A percentile compares a stretch with the other conserved stretches of the same genome.
Conservation (phyloP, 2,888 invertebrate species). For the Caenorhabditis sp. region DNA sequence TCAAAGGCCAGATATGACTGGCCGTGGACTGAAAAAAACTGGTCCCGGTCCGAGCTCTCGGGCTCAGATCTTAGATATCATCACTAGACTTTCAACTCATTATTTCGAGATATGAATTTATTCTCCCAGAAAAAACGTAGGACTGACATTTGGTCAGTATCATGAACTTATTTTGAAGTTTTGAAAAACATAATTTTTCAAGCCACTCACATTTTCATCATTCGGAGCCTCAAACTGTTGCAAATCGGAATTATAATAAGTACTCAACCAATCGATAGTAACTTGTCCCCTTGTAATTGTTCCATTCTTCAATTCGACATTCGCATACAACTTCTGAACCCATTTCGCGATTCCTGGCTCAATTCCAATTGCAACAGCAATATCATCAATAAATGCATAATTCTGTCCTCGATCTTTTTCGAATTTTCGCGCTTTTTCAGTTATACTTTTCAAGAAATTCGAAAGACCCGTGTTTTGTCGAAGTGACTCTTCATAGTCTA, state of each 20-base stretch:
- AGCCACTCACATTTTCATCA: conserved; percentile 17
- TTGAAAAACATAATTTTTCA: too few species aligned
- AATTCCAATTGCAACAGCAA: conserved; percentile 70
- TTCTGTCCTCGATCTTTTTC: conserved; percentile 10
- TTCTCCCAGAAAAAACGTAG: too few species aligned
- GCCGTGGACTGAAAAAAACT: too few species aligned
- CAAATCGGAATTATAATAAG: conserved; percentile 14
- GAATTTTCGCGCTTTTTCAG: conserved; percentile 14
- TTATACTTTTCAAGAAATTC: conserved; percentile 39
- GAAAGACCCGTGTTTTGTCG: conserved; percentile 36
- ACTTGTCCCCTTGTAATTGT: conserved; percentile 40
- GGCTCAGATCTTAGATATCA: too few species aligned
- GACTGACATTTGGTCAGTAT: too few species aligned
- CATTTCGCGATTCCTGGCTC: conserved; percentile 52
- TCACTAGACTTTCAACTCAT: too few species aligned
- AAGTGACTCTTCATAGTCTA: conserved; percentile 55
- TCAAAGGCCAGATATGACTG: too few species aligned
- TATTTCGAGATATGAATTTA: too few species aligned
- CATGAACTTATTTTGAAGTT: too few species aligned
- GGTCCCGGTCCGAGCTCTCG: too few species aligned
- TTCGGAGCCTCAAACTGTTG: conserved; percentile 6
- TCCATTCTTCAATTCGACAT: conserved; percentile 56
- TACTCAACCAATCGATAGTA: conserved; percentile 41
- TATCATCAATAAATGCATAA: conserved; percentile 67
- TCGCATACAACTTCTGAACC: conserved; percentile 50